phyloP scores from a whole-genome alignment of 2,888 invertebrate genomes.

The Neocrepidodera transversa region DNA sequence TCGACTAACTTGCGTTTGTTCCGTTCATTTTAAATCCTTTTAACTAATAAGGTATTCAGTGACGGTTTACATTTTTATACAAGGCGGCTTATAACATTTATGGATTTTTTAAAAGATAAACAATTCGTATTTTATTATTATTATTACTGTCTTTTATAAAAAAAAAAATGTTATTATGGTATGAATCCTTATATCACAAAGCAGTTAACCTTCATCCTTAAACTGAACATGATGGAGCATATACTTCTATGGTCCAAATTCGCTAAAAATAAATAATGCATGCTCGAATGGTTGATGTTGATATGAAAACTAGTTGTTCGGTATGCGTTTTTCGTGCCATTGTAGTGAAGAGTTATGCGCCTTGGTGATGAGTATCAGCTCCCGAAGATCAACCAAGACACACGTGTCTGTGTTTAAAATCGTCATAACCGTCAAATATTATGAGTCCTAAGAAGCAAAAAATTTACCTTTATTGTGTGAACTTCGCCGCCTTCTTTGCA shows the following conservation, averaged over 20 bases:
- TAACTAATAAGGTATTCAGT: constrained; percentile 20
- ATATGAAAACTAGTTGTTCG: constrained; percentile 57
- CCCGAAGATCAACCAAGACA: constrained; percentile 52
- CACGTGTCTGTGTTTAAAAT: constrained; percentile 55
- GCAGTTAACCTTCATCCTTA: not conserved
- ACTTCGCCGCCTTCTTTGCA: constrained; percentile 36
- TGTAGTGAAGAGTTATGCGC: constrained; percentile 58
- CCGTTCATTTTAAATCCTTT: constrained; percentile 17
- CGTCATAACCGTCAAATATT: constrained; percentile 55
- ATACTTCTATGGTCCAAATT: constrained; percentile 32
- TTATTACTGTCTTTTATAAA: too few relatives aligned
- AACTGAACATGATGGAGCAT: not conserved
- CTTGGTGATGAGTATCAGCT: constrained; percentile 54
- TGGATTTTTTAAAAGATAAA: not conserved
- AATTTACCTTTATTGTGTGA: constrained; percentile 41
- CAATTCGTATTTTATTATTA: not conserved
- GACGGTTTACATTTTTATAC: constrained; percentile 22
- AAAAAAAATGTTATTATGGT: too few relatives aligned
- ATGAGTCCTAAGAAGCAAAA: constrained; percentile 40
- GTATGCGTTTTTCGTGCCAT: constrained; percentile 58
- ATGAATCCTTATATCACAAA: not conserved
- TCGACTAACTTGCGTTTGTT: constrained; percentile 24
- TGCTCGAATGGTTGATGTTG: constrained; percentile 54
- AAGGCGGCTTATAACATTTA: not conserved
- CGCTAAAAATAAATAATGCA: constrained; percentile 55